Evolutionary conservation across 2,113 vertebrate species (phyloP), one percentile per base, ranked within the genome.

Genomic region (Lophochroa leadbeateri): DNA sequence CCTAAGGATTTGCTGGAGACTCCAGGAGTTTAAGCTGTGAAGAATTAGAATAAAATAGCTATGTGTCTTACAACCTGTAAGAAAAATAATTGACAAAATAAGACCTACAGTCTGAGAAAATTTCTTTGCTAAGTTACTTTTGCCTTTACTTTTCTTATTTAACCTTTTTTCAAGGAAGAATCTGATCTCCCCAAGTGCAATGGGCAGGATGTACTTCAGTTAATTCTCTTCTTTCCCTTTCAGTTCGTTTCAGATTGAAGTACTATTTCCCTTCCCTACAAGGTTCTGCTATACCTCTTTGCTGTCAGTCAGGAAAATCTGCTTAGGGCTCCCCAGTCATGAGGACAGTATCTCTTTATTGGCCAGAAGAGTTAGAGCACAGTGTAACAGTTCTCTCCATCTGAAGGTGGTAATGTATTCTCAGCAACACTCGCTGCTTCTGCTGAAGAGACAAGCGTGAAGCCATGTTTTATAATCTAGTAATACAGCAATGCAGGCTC

Each of bases 31-130:
- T 88, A 90, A 94, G 75, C 67, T 88, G 35, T 67, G 53, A 92
- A 94, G 94, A 90, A 92, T 92, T 92, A 94, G 87, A 85, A 82
- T 95, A 95, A 96, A 96, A 91, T 80, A 90, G 31, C 63, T 76
- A 6, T 44, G 33, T 86, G 49, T 82, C 67, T 74, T 96, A 37
- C 72, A 87, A 46, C 31, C 67, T 67, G 2, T 65, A 50, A 90
- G 82, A 90, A 91, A 94, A 96, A 82, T 86, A 92, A 85, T 91
- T 91, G 82, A 70, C 78, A 58, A 91, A 96, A 63, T 89, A 82
- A 82, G 84, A 95, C 67, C 31, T 91, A 49, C 39, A 53, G 49
- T 79, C n/a, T 20, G 57, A 92, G 57, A 82, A 72, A 49, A 82
- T 76, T 53, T 92, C 74, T 91, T 90, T 95, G 39, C 69, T 78